Evolutionary conservation across 2,113 vertebrate species (phyloP), one percentile per base, ranked within the genome.

Genomic region (Mugil cephalus): DNA sequence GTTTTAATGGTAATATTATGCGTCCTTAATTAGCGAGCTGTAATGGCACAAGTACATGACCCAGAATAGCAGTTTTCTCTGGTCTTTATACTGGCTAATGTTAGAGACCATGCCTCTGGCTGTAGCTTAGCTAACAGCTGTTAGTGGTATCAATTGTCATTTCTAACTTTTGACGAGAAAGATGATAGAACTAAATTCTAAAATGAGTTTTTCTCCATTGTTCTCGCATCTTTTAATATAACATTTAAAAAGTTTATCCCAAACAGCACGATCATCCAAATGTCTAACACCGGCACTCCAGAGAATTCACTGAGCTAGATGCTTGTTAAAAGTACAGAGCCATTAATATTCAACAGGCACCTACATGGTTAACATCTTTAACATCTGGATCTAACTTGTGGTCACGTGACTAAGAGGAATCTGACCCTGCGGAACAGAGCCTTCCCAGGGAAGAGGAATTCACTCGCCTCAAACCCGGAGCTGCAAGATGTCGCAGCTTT

Each of bases 351-450:
- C 17, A 8, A 3, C 50, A 74, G 74, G 89, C 53, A 71, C 60
- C 13, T 73, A 84, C 61, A 69, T 38, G 39, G 93, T 93, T 93
- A 93, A 92, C 58, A 82, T 82, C 36, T 65, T 68, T 38, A 72
- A 86, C 88, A 91, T 93, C 91, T 92, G 89, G 69, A 84, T 10
- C 72, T 69, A 73, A 67, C 50, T 66, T 51, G 0, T 8, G 56
- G 62, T 90, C 92, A 89, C 62, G 15, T 93, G 89, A 89, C 64
- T 1, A 8, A 8, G 35, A 34, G 74, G 46, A 83, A 81, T 53
- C 54, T 14, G 39, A 14, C 21, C 36, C 3, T 13, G 51, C 38
- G 17, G 71, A 85, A 80, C 10, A 46, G 17, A 58, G 34, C 46
- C 70, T 72, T 7, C 4, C 21, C 21, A 61, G 14, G n/a, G 40